These are phyloP conservation scores for Apodemus sylvaticus DNA, from an alignment of 2,113 vertebrate species.

Conservation along the genomic window DNA sequence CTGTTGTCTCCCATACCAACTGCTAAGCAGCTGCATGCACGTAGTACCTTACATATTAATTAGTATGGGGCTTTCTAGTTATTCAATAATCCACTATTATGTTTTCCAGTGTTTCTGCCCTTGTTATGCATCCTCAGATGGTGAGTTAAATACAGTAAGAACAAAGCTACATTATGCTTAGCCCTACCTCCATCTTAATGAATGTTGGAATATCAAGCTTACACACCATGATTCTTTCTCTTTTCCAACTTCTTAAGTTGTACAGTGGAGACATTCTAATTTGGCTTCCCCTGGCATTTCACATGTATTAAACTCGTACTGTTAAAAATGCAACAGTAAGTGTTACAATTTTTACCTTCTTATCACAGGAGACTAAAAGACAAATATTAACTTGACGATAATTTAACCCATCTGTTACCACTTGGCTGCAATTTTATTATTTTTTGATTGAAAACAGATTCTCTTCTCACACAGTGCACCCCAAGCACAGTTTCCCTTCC, in stretches of 20 bases:
- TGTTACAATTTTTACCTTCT: neutral
- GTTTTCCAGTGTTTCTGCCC: neutral
- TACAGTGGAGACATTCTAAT: neutral
- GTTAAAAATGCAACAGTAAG: neutral
- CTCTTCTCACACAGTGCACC: neutral
- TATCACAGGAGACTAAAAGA: conserved; percentile 24
- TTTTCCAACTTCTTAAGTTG: neutral
- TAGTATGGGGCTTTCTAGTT: neutral
- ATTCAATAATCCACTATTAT: neutral
- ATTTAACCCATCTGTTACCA: conserved; percentile 21
- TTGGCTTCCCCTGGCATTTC: neutral
- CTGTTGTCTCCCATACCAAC: too few relatives aligned
- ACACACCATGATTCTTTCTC: neutral
- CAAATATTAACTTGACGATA: conserved; percentile 14
- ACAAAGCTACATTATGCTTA: neutral
- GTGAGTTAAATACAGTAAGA: neutral
- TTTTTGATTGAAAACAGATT: neutral
- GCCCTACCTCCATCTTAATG: neutral
- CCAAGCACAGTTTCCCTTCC: neutral
- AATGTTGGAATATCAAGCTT: neutral
- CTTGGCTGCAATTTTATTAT: neutral
- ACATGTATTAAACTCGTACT: neutral
- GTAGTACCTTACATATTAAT: neutral
- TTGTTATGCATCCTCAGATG: neutral
- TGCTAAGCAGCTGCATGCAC: neutral